Conservation (phyloP, 23 tunicate genomes). For the Phallusia fumigata region DNA sequence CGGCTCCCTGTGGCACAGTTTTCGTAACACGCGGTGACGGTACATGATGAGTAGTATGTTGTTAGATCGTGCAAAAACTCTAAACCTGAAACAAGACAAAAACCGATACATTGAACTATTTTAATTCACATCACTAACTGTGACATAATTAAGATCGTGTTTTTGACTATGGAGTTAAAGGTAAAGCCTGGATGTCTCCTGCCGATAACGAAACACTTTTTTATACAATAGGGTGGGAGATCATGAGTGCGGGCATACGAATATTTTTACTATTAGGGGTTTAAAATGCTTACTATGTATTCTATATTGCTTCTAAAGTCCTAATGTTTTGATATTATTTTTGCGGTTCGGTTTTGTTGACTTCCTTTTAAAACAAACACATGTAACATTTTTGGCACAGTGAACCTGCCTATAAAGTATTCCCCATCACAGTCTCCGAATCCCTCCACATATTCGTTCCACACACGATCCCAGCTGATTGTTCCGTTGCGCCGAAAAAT, state of each 20-base stretch:
- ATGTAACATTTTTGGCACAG: neutral
- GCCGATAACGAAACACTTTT: too few species aligned
- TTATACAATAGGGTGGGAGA: too few species aligned
- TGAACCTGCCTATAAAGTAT: neutral
- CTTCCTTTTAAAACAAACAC: neutral
- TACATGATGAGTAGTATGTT: neutral
- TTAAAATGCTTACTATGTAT: too few species aligned
- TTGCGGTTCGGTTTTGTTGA: neutral
- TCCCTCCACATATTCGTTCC: neutral
- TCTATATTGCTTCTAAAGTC: too few species aligned
- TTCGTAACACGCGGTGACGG: neutral
- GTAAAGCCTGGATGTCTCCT: too few species aligned
- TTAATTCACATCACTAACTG: too few species aligned
- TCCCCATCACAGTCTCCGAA: neutral
- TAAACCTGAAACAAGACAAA: neutral
- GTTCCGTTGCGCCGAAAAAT: neutral
- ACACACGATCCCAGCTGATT: neutral
- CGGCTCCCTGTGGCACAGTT: neutral
- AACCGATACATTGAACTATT: too few species aligned
- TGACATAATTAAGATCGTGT: too few species aligned
- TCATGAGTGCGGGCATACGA: too few species aligned
- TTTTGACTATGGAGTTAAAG: too few species aligned
- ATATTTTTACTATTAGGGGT: too few species aligned
- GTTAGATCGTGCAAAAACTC: neutral
- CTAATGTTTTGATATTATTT: too few species aligned